These are phyloP conservation scores for Prochilodus magdalenae DNA, from an alignment of 2,113 vertebrate species.

Conservation along the genomic window DNA sequence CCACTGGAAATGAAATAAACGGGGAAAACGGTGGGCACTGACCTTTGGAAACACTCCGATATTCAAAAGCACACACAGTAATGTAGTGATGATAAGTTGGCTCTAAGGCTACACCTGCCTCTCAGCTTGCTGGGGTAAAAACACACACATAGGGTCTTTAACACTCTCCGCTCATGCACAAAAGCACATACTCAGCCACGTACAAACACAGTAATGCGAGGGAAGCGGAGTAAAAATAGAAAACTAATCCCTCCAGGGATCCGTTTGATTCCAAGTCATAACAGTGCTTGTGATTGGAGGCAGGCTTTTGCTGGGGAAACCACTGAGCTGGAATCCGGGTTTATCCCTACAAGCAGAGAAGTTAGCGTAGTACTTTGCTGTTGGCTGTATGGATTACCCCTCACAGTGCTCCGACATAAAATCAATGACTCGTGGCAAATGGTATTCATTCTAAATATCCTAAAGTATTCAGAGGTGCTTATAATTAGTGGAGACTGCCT, in stretches of 20 bases:
- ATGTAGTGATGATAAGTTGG: conserved; percentile 3
- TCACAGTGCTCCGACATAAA: neutral
- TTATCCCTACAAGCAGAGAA: neutral
- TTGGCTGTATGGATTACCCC: neutral
- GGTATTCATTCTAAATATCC: too few species aligned
- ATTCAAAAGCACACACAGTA: neutral
- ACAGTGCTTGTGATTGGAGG: neutral
- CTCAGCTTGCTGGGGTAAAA: neutral
- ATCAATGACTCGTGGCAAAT: too few species aligned
- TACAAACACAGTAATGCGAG: conserved; percentile 7
- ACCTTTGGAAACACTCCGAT: too few species aligned
- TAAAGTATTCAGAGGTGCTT: too few species aligned
- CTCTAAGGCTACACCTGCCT: conserved; percentile 10
- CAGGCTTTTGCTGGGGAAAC: neutral
- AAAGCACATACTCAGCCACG: neutral
- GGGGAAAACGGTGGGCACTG: too few species aligned
- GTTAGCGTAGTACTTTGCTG: neutral
- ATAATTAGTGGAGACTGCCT: too few species aligned
- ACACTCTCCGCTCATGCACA: conserved; percentile 1
- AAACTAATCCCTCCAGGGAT: neutral
- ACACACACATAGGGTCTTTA: conserved; percentile 1
- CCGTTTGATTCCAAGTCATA: neutral
- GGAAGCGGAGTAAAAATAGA: conserved; percentile 23
- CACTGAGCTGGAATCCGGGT: neutral
- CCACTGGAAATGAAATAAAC: too few species aligned